Percentiles rank a stretch among this genome's conserved stretches.
phyloP scores from a whole-genome alignment of 92 coral and sea anemone genomes.

The Phenganax marumi region DNA sequence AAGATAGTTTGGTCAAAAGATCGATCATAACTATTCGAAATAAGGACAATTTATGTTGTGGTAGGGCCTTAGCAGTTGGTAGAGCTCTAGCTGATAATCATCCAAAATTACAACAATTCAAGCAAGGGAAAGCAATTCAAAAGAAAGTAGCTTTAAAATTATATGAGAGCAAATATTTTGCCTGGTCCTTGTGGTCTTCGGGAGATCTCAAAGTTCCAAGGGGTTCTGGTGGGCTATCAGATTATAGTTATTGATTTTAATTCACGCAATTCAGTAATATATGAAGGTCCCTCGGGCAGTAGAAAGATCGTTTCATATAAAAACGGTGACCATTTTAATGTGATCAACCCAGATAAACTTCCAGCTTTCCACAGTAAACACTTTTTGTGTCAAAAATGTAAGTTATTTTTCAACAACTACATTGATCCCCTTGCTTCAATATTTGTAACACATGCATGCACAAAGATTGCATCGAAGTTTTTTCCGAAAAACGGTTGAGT shows the following conservation, averaged over 20 bases:
- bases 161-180: conserved; percentile 18
- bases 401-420: not conserved
- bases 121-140: conserved; percentile 1
- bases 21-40: conserved; percentile 14
- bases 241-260: conserved; percentile 20
- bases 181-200: conserved; percentile 38
- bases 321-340: conserved; percentile 21
- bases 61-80: not conserved
- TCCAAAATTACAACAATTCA: conserved; percentile 8
- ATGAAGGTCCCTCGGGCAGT: conserved; percentile 2
- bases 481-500: not conserved
- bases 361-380: conserved; percentile 32
- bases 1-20: conserved; percentile 15
- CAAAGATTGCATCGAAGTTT: conserved; percentile 4
- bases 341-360: conserved; percentile 8
- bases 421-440: conserved; percentile 9
- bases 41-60: conserved; percentile 13
- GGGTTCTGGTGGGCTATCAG: conserved; percentile 22
- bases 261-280: conserved; percentile 4
- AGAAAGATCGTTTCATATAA: not conserved
- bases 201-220: conserved; percentile 24
- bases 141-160: conserved; percentile 5
- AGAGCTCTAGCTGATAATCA: conserved; percentile 21
- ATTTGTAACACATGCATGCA: conserved; percentile 37
- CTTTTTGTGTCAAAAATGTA: conserved; percentile 28